Conservation (phyloP, 1,140 invertebrate genomes). For the Trichoplusia ni region DNA sequence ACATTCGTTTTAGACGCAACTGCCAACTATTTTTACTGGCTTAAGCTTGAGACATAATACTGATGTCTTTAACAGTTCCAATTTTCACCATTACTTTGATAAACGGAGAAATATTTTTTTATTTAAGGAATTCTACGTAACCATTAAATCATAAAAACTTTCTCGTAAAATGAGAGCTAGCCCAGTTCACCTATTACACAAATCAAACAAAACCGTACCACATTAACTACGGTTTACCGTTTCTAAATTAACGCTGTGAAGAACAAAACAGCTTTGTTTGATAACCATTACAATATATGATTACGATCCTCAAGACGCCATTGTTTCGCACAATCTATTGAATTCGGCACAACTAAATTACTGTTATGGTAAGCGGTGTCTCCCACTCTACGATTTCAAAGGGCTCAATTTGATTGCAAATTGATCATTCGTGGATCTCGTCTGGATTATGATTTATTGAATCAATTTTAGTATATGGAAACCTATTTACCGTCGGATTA, state of each 20-base stretch:
- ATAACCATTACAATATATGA: conserved; percentile 6
- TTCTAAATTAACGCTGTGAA: conserved; percentile 24
- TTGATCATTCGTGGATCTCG: conserved; percentile 50
- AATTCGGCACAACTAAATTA: conserved; percentile 29
- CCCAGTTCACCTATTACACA: no score
- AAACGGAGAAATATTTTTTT: no score
- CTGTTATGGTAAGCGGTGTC: conserved; percentile 37
- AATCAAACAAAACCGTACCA: not conserved
- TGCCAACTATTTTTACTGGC: no score
- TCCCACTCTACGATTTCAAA: conserved; percentile 25
- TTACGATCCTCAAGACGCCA: conserved; percentile 4
- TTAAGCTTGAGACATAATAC: no score
- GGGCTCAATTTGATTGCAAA: conserved; percentile 63
- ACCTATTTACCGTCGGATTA: no score
- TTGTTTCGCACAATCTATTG: conserved; percentile 33
- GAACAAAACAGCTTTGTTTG: conserved; percentile 17
- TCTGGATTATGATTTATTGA: conserved; percentile 31
- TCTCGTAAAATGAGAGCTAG: no score
- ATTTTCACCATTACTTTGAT: no score
- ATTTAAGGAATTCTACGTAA: no score
- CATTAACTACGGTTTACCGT: conserved; percentile 13
- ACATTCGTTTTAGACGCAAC: no score
- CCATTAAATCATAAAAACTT: no score
- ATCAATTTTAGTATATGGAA: conserved; percentile 36
- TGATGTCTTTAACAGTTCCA: no score